These are phyloP conservation scores for Drosophila algonquin DNA, from an alignment of 2,888 invertebrate species.

Conservation along the genomic window DNA sequence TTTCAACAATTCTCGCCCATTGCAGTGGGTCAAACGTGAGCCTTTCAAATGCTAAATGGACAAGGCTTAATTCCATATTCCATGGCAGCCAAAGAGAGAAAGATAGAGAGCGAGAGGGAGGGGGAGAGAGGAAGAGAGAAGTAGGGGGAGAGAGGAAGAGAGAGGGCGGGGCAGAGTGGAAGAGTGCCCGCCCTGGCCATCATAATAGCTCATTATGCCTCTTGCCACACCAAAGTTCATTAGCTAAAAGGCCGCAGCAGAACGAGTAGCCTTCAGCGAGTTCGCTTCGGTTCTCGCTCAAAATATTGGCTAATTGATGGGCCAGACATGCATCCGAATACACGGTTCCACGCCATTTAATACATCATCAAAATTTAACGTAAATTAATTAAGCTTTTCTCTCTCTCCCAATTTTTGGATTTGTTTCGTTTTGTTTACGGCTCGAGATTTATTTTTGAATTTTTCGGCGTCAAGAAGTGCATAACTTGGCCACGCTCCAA, in stretches of 20 bases:
- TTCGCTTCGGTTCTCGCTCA: no score
- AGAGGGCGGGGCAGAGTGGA: constrained; percentile 18
- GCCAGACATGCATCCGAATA: not conserved
- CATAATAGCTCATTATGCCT: constrained; percentile 75
- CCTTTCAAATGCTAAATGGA: constrained; percentile 74
- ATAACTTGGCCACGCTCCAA: constrained; percentile 77
- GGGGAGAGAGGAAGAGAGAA: constrained; percentile 19
- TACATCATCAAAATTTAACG: constrained; percentile 62
- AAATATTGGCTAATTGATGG: not conserved
- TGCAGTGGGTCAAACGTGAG: constrained; percentile 62
- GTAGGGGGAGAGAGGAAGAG: constrained; percentile 25
- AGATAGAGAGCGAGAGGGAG: constrained; percentile 25
- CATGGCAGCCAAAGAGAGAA: constrained; percentile 23
- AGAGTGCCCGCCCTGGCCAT: constrained; percentile 54
- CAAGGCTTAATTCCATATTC: constrained; percentile 75
- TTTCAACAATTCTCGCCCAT: constrained; percentile 1
- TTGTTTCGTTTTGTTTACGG: constrained; percentile 40
- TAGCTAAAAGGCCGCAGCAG: constrained; percentile 65
- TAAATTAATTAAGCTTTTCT: constrained; percentile 65
- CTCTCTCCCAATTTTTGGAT: not conserved
- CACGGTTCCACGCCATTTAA: constrained; percentile 53
- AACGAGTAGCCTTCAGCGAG: not conserved
- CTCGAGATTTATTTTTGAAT: constrained; percentile 66
- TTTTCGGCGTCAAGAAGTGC: constrained; percentile 63
- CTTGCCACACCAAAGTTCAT: constrained; percentile 61